These are phyloP conservation scores for Gnathonemus echidnorhynchus DNA, from an alignment of 2,113 vertebrate genomes.

Conservation along the genomic window DNA sequence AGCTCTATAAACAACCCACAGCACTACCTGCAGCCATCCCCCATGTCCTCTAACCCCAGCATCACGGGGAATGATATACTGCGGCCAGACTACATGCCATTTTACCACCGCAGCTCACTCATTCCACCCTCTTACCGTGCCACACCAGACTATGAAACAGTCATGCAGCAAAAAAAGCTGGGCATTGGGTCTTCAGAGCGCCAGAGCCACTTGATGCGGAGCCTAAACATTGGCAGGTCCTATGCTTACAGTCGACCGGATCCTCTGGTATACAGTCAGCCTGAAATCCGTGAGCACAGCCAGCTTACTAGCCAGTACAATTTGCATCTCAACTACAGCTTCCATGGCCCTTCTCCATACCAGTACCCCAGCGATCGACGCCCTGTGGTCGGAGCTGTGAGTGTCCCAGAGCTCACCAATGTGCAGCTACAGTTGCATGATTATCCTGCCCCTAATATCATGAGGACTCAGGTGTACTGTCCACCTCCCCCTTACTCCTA, in stretches of 20 bases:
- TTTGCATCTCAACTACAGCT: conserved; percentile 84
- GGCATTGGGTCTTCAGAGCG: conserved; percentile 66
- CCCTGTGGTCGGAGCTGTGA: conserved; percentile 85
- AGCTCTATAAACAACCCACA: conserved; percentile 90
- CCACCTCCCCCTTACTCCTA: conserved; percentile 86
- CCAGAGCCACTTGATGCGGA: conserved; percentile 91
- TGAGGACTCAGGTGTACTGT: conserved; percentile 88
- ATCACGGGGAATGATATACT: conserved; percentile 87
- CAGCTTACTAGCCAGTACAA: conserved; percentile 68
- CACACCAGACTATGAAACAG: conserved; percentile 91
- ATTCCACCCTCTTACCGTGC: conserved; percentile 92
- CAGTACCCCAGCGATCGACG: conserved; percentile 77
- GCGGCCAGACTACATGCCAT: conserved; percentile 80
- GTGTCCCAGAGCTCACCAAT: conserved; percentile 90
- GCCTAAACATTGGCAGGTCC: conserved; percentile 84
- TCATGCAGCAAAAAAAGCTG: conserved; percentile 86
- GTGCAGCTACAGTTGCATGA: conserved; percentile 90
- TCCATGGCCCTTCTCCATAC: conserved; percentile 82
- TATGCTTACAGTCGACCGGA: conserved; percentile 90
- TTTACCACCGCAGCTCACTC: conserved; percentile 85
- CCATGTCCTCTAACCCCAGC: conserved; percentile 94
- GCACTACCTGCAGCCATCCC: conserved; percentile 86
- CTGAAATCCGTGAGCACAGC: conserved; percentile 85
- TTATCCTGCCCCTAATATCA: conserved; percentile 86
- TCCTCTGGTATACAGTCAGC: conserved; percentile 92